These are phyloP conservation scores for Charaxes varanes DNA, from an alignment of 1,140 invertebrate species.

Conservation along the genomic window DNA sequence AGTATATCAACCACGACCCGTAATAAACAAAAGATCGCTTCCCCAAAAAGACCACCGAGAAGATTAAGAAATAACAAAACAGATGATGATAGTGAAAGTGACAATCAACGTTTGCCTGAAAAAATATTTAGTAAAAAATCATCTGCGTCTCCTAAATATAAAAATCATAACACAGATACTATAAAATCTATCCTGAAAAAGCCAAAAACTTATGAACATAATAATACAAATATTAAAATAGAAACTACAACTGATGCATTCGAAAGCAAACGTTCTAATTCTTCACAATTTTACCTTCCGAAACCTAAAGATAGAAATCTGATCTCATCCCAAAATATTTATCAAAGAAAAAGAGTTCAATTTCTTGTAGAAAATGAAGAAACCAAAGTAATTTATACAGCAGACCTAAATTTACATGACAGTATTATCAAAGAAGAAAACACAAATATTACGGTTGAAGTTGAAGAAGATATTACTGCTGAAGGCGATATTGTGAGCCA, in stretches of 20 bases:
- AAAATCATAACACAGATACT: slow-evolving; percentile 52
- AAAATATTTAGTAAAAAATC: slow-evolving; percentile 44
- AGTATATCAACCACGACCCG: slow-evolving; percentile 43
- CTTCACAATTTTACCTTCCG: slow-evolving; percentile 80
- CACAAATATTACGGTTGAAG: slow-evolving; percentile 25
- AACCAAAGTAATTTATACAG: slow-evolving; percentile 63
- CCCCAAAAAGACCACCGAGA: slow-evolving; percentile 63
- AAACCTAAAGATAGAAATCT: slow-evolving; percentile 68
- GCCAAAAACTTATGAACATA: slow-evolving; percentile 59
- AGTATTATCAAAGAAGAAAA: slow-evolving; percentile 22
- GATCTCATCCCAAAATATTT: slow-evolving; percentile 42
- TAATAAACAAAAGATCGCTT: slow-evolving; percentile 62
- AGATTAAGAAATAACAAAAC: slow-evolving; percentile 53
- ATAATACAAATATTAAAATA: slow-evolving; percentile 32
- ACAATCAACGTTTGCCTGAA: slow-evolving; percentile 55
- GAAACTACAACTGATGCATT: slow-evolving; percentile 46
- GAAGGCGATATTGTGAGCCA: slow-evolving; percentile 52
- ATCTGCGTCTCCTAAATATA: slow-evolving; percentile 38
- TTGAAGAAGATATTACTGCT: slow-evolving; percentile 27
- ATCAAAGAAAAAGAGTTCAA: slow-evolving; percentile 75
- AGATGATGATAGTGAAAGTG: slow-evolving; percentile 68
- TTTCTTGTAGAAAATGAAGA: slow-evolving; percentile 77
- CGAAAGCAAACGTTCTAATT: slow-evolving; percentile 56
- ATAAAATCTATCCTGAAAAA: slow-evolving; percentile 83
- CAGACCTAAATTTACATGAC: slow-evolving; percentile 56